Conservation (phyloP, 2,113 vertebrate species). For the Petaurus breviceps region DNA sequence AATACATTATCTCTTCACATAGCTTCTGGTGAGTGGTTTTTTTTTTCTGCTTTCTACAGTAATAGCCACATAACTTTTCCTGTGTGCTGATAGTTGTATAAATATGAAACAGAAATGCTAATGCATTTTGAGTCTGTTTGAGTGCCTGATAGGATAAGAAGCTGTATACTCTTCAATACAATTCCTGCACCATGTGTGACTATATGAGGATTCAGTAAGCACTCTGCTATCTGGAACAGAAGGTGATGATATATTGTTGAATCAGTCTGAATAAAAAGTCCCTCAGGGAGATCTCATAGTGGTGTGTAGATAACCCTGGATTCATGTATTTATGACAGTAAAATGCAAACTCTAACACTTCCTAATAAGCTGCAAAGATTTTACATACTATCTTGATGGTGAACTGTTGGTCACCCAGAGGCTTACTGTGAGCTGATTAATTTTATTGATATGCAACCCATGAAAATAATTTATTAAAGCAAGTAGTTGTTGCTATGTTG, state of each 20-base stretch:
- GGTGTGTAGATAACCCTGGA: neutral
- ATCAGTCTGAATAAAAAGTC: neutral
- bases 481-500: neutral
- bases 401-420: neutral
- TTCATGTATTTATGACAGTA: no score
- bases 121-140: neutral
- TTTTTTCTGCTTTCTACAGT: conserved; percentile 24
- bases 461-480: neutral
- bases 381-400: neutral
- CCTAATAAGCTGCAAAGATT: no score
- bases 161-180: neutral
- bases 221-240: neutral
- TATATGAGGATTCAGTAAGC: neutral
- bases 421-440: neutral
- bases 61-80: neutral
- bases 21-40: neutral
- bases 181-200: neutral
- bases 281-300: neutral
- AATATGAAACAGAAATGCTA: neutral
- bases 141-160: neutral
- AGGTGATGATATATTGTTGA: neutral
- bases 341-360: no score
- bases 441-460: neutral
- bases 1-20: neutral
- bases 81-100: neutral